Conservation (phyloP, 2,113 vertebrate species). For the Pseudorectes ferrugineus region DNA sequence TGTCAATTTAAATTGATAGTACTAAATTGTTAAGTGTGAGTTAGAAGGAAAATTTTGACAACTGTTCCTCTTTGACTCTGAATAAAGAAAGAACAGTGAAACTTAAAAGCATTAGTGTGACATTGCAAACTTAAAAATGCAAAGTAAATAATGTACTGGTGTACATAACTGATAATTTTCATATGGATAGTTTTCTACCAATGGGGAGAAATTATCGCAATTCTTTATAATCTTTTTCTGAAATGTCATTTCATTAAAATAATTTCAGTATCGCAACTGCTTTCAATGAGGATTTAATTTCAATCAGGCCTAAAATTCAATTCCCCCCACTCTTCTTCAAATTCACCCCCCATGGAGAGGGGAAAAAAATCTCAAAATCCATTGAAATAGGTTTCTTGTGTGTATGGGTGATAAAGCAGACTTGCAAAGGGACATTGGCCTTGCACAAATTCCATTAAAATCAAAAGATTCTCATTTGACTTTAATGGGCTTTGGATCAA, state of each 20-base stretch:
- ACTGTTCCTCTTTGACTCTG: neutral
- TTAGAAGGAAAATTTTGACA: neutral
- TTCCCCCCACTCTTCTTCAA: neutral
- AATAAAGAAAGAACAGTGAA: neutral
- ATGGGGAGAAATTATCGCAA: constrained; percentile 53
- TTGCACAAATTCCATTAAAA: neutral
- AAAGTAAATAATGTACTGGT: neutral
- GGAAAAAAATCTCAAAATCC: neutral
- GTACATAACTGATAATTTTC: constrained; percentile 39
- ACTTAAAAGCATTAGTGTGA: neutral
- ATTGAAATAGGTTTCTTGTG: constrained; percentile 17
- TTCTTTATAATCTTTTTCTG: constrained; percentile 1
- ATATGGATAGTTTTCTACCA: constrained; percentile 38
- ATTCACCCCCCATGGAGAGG: neutral
- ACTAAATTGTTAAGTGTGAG: neutral
- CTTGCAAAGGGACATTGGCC: neutral
- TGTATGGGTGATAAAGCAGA: neutral
- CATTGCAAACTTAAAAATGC: constrained; percentile 14
- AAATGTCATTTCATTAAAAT: neutral
- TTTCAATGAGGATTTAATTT: constrained; percentile 30
- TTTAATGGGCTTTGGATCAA: neutral
- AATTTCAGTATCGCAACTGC: neutral
- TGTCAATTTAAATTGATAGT: neutral
- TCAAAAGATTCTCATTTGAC: neutral
- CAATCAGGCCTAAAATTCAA: constrained; percentile 33